These are phyloP conservation scores for Rhea americana DNA, from an alignment of 2,113 vertebrate species.

Conservation along the genomic window DNA sequence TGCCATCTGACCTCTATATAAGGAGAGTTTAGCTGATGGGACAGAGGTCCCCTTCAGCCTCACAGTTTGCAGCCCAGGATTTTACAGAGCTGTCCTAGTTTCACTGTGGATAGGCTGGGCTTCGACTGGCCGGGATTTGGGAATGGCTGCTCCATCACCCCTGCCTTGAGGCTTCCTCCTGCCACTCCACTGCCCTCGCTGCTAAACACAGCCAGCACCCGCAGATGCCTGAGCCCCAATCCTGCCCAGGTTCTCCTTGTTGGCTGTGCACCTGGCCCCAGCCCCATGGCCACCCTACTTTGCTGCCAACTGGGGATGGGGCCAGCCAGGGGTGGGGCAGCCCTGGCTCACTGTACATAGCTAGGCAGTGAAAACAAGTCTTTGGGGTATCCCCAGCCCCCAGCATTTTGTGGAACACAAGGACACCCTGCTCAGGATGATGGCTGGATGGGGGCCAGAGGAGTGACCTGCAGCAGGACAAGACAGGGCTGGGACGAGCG, in stretches of 20 bases:
- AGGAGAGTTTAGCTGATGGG: background rate
- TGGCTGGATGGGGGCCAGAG: background rate
- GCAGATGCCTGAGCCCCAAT: background rate
- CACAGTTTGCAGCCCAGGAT: background rate
- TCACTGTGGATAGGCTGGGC: background rate
- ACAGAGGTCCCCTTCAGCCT: background rate
- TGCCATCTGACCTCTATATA: background rate
- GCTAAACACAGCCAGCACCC: background rate
- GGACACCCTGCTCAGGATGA: rapidly evolving
- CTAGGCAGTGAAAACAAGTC: background rate
- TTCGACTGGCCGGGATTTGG: background rate
- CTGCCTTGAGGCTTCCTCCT: background rate
- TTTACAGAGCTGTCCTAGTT: background rate
- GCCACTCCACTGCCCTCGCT: background rate
- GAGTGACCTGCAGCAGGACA: background rate
- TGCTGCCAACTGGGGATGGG: background rate
- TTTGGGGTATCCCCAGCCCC: background rate
- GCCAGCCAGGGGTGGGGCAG: background rate
- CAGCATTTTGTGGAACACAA: background rate
- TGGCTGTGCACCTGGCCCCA: rapidly evolving
- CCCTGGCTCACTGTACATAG: background rate
- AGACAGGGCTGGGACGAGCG: background rate
- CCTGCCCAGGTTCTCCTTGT: background rate
- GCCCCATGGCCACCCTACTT: background rate
- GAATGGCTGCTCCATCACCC: background rate